Percentiles rank a stretch among this genome's conserved stretches.
Conservation (phyloP, 1,140 invertebrate genomes). For the Oryctes rhinoceros region DNA sequence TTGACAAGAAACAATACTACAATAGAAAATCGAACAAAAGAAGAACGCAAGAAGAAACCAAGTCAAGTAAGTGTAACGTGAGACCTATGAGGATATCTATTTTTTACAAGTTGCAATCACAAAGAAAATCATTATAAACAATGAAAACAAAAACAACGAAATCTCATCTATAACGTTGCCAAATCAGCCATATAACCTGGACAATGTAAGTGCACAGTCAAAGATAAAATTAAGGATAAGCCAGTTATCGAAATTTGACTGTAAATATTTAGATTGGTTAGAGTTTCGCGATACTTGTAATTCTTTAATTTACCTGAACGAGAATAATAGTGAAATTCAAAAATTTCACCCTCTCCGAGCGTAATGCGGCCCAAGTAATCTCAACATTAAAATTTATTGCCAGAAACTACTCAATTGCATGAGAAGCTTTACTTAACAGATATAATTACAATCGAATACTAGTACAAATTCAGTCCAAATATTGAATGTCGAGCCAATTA, state of each 20-base stretch:
- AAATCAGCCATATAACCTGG: no score
- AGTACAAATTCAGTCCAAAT: conserved; percentile 44
- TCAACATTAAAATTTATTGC: conserved; percentile 44
- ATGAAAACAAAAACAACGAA: no score
- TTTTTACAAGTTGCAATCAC: no score
- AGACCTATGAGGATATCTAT: no score
- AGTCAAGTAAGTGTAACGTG: no score
- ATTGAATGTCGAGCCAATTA: conserved; percentile 39
- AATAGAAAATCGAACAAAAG: conserved; percentile 19
- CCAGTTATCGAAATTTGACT: conserved; percentile 43
- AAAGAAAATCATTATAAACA: no score
- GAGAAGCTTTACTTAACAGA: conserved; percentile 35
- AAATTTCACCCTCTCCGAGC: conserved; percentile 55
- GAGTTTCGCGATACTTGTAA: conserved; percentile 49
- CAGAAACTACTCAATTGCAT: conserved; percentile 41
- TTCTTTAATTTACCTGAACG: conserved; percentile 50
- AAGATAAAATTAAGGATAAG: conserved; percentile 45
- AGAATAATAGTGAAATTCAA: conserved; percentile 46
- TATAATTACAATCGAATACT: conserved; percentile 44
- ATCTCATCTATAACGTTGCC: no score
- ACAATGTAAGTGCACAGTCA: no score
- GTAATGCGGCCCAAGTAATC: conserved; percentile 49
- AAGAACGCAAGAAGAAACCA: no score
- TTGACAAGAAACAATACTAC: conserved; percentile 33
- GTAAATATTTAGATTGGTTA: conserved; percentile 47